Evolutionary conservation across 2,113 vertebrate genomes (phyloP), one percentile per base, ranked within the genome.

Genomic region (Misgurnus anguillicaudatus): DNA sequence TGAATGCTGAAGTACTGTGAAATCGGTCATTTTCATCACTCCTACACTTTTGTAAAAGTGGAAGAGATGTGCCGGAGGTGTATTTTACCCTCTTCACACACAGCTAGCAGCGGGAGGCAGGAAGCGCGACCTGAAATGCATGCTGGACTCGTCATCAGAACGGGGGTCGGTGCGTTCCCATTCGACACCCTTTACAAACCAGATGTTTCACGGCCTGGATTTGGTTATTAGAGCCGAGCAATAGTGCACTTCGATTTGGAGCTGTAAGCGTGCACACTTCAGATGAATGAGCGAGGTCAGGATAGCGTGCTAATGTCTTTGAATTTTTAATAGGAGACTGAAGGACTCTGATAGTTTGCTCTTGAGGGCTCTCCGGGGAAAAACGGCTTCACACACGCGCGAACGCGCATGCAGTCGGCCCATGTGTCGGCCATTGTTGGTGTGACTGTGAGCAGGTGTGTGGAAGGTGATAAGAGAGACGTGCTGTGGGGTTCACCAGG

Each of bases 401-500:
- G 3, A 2, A 31, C 24, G 24, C 48, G 7, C 62, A 16, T 62
- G 55, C 45, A 64, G 64, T 9, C 21, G 1, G 24, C 53, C 64
- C 62, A 16, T 38, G 9, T 41, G 51, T 38, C 48, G 11, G 65
- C n/a, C 58, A 55, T 47, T 58, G 77, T 68, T 77, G 60, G 60
- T 61, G 66, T 45, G 45, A 75, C 77, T 60, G 65, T 61, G 47
- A 76, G 81, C 84, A 84, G 80, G 76, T 84, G 84, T 80, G 68
- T 57, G 16, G 68, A 48, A 58, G 61, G 67, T 76, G 83, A 63
- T 85, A 85, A 85, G 58, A 55, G 58, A 71, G n/a, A 42, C 16
- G 41, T 47, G 55, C 38, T 75, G 16, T 71, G 82, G 63, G 72
- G 82, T 83, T 76, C 60, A 38, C 48, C 17, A 47, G 66, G 19